Evolutionary conservation across 2,888 invertebrate genomes (phyloP).

Genomic region (Mactromeris polynyma): DNA sequence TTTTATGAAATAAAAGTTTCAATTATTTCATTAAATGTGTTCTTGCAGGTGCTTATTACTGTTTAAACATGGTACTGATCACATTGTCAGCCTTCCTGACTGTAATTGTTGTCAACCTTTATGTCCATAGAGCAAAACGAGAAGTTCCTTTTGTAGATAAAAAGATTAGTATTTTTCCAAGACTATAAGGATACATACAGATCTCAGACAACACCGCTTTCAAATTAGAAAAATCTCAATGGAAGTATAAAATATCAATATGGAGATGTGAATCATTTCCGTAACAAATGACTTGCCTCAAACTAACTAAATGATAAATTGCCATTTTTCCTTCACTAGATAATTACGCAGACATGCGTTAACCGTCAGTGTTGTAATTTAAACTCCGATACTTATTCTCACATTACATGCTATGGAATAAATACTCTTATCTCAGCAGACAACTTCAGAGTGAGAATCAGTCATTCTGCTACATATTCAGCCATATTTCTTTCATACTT

Average conservation of each 20-base stretch:
- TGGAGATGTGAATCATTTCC: too few species aligned
- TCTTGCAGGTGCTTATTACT: slow-evolving; percentile 87
- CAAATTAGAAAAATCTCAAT: too few species aligned
- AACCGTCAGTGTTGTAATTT: background rate
- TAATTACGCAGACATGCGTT: background rate
- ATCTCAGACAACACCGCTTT: too few species aligned
- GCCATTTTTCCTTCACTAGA: background rate
- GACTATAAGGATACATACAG: background rate
- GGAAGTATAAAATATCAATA: too few species aligned
- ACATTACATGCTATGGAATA: background rate
- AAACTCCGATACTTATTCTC: background rate
- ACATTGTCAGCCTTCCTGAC: slow-evolving; percentile 87
- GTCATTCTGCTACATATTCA: too few species aligned
- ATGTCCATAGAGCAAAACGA: slow-evolving; percentile 85
- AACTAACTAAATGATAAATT: background rate
- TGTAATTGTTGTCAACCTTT: slow-evolving; percentile 86
- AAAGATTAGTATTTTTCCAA: slow-evolving; percentile 72
- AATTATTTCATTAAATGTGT: too few species aligned
- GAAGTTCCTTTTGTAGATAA: slow-evolving; percentile 83
- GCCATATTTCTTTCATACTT: too few species aligned
- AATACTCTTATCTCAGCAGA: background rate
- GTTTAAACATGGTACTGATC: slow-evolving; percentile 87
- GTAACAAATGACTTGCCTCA: too few species aligned
- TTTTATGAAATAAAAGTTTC: too few species aligned
- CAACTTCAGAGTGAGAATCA: background rate